A percentile compares a stretch with the other conserved stretches of the same genome.
phyloP scores from a whole-genome alignment of 2,797 vertebrate species.

The Peromyscus melanophrys region DNA sequence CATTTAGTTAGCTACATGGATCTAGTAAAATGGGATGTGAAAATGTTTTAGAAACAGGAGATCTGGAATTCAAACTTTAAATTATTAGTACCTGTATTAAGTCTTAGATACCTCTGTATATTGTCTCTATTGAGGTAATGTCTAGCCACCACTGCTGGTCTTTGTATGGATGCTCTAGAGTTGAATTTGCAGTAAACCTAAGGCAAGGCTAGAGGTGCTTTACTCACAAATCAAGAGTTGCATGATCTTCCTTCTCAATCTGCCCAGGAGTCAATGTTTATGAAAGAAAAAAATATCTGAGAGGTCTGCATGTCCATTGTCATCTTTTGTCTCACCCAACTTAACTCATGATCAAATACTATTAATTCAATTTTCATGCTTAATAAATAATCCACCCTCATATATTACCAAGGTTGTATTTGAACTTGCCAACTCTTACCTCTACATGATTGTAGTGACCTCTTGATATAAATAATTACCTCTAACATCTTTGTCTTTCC shows the following conservation, averaged over 20 bases:
- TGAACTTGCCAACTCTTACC: neutral
- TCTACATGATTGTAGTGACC: neutral
- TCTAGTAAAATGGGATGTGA: neutral
- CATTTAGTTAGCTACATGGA: neutral
- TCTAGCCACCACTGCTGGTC: neutral
- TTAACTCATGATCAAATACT: neutral
- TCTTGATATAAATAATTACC: slow-evolving; percentile 1
- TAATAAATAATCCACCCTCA: neutral
- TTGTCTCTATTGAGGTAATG: neutral
- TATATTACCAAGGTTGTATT: neutral
- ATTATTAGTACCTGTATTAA: neutral
- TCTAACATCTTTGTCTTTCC: neutral
- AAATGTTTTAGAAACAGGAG: neutral
- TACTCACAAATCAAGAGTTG: neutral
- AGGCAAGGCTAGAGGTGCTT: neutral
- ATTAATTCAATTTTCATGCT: neutral
- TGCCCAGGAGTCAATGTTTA: neutral
- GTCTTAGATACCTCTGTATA: neutral
- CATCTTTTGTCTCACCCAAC: neutral
- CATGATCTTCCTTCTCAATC: neutral
- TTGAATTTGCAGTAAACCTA: neutral
- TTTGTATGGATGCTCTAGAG: neutral
- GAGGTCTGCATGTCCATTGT: fast-evolving
- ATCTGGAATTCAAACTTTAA: neutral
- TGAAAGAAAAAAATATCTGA: neutral